Evolutionary conservation across 2,113 vertebrate species (phyloP).

Genomic region (Ciconia stormi): DNA sequence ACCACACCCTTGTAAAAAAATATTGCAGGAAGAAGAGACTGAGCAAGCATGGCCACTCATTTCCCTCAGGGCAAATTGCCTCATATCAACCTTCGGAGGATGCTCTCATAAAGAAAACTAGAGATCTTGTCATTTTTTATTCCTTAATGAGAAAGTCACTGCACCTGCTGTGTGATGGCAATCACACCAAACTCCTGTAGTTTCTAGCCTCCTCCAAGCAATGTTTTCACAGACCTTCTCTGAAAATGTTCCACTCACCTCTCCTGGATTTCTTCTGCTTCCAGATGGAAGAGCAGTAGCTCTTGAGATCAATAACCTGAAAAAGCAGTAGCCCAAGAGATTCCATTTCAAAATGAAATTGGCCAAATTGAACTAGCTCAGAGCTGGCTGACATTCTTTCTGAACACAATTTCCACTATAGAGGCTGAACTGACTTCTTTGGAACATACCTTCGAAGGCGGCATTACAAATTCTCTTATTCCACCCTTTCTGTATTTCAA

Average conservation of each 20-base stretch:
- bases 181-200: neutral
- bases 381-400: neutral
- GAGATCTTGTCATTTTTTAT: neutral
- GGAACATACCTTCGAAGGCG: neutral
- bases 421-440: neutral
- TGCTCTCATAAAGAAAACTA: neutral
- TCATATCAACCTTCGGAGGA: neutral
- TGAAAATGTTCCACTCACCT: neutral
- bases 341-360: neutral
- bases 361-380: neutral
- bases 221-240: neutral
- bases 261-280: neutral
- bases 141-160: neutral
- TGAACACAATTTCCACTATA: neutral
- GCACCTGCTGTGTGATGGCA: neutral
- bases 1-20: slow-evolving; percentile 29
- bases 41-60: slow-evolving; percentile 20
- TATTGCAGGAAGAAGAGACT: slow-evolving; percentile 20
- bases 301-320: neutral
- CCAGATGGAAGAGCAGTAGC: neutral
- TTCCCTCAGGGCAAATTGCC: neutral
- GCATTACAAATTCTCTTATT: neutral
- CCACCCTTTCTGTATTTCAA: neutral
- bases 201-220: neutral
- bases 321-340: neutral